Base-by-base conservation (phyloP, 2,797 vertebrate species). In the Typhlichthys subterraneus region DNA sequence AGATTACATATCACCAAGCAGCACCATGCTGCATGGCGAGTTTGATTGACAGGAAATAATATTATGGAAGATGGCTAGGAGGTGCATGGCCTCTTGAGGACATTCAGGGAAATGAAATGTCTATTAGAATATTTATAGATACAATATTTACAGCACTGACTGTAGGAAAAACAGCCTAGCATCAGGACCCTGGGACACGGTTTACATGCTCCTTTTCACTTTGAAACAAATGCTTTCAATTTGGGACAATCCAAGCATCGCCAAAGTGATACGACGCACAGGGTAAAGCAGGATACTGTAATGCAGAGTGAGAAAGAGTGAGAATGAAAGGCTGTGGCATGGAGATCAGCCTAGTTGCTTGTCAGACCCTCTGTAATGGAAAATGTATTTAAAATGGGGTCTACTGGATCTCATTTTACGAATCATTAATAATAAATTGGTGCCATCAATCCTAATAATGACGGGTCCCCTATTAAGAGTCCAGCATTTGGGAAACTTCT, bases 401-500 rank as follows among this genome's bases (percentile, higher is more conserved):
- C 88, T 91, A 91, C 90, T 92, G 90, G 88, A 93, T 91, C 90
- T 94, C 91, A 93, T 93, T 93, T 93, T 93, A 93, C 89, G 91
- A 91, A 91, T 93, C 92, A 93, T 94, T 93, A 94, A 93, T 94
- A 93, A 93, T 94, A 91, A 91, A 93, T 92, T 91, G 91, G 83
- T 81, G 87, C 90, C 90, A 93, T 94, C 91, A 92, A 91, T 94
- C 89, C 90, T 92, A 91, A 92, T 91, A 89, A 92, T 85, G 88
- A 91, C 89, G 79, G 85, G 69, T 83, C 87, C 67, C 82, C 86
- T 88, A 86, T 90, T 90, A 89, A 88, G 83, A 86, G 85, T 81
- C 81, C 86, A 82, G 80, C 85, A 53, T 89, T 90, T 85, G 82
- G 88, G 87, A 88, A 87, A 88, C 83, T 85, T 92, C 85, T 85